Base-by-base conservation (phyloP, 2,797 vertebrate genomes). In the Momotus momota region DNA sequence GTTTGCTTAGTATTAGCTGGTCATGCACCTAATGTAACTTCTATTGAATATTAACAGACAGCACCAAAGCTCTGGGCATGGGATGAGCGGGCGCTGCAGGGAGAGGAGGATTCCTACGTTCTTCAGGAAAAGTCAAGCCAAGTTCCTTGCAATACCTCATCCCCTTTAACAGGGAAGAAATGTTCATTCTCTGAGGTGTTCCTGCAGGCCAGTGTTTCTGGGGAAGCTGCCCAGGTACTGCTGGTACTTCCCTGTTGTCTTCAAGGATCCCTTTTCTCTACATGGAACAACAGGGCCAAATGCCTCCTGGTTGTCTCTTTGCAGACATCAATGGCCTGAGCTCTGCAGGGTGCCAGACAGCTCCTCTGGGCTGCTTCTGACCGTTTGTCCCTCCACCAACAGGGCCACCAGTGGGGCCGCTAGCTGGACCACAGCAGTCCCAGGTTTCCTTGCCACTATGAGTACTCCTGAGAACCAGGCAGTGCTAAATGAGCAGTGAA, bases 21-120 rank as follows among this genome's bases (percentile, higher is more conserved):
- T 98, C 98, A 98, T 98, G 98, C 98, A 98, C 98, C 98, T 98
- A 98, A 98, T 97, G 97, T 98, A 98, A 98, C 91, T 96, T 96
- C 64, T 98, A 99, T 99, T 99, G 99, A 99, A 99, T 99, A 99
- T 99, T 99, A 99, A 99, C 99, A 97, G 98, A 97, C 97, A 96
- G 49, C 94, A 96, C 72, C 98, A 88, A 66, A 67, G 93, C 82
- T 98, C 98, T 88, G 98, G 97, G 98, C 98, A 98, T 96, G 96
- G 96, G 96, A 97, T 95, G 96, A 96, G 93, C 64, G 35, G 79
- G 54, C 29, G 17, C 92, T 80, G 70, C 61, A 8, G 58, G 66
- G 77, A 83, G 81, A 92, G 79, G 88, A 96, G 75, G 90, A 96
- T 97, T 96, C 86, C 95, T 94, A 40, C 73, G 40, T 96, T 94